Conservation (phyloP, 2,888 invertebrate species). For the Ormia ochracea region DNA sequence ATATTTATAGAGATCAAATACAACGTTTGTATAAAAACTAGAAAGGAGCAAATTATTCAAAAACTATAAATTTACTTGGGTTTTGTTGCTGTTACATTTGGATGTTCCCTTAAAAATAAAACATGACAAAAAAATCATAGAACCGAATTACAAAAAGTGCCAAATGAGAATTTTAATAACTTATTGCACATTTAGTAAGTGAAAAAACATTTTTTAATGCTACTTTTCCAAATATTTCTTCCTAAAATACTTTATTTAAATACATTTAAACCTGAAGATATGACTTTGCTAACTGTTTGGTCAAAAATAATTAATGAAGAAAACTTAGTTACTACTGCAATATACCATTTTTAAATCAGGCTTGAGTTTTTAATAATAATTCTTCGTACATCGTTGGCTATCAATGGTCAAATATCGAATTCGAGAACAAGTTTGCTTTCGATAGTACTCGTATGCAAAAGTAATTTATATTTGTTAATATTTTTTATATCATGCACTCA, state of each 20-base stretch:
- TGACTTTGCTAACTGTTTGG: too few species aligned
- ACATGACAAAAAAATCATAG: neutral
- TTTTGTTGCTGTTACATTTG: constrained; percentile 21
- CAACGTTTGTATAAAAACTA: neutral
- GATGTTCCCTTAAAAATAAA: constrained; percentile 21
- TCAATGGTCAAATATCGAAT: too few species aligned
- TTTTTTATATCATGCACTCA: too few species aligned
- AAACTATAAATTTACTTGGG: constrained; percentile 33
- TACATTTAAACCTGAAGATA: too few species aligned
- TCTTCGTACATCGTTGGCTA: too few species aligned
- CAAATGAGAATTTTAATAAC: constrained; percentile 33
- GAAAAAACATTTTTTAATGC: neutral
- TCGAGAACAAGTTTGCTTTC: too few species aligned
- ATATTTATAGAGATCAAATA: neutral
- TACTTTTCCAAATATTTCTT: neutral
- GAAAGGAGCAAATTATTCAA: constrained; percentile 6
- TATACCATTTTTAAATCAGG: too few species aligned
- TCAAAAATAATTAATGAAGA: too few species aligned
- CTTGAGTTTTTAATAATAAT: too few species aligned
- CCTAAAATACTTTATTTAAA: neutral
- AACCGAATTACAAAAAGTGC: constrained; percentile 6
- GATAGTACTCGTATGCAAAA: too few species aligned
- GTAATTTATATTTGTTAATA: too few species aligned
- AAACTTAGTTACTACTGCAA: too few species aligned
- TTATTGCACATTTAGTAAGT: constrained; percentile 29